Percentiles rank a stretch among this genome's conserved stretches.
Conservation (phyloP, 1,140 invertebrate species). For the Agraylea sexmaculata region DNA sequence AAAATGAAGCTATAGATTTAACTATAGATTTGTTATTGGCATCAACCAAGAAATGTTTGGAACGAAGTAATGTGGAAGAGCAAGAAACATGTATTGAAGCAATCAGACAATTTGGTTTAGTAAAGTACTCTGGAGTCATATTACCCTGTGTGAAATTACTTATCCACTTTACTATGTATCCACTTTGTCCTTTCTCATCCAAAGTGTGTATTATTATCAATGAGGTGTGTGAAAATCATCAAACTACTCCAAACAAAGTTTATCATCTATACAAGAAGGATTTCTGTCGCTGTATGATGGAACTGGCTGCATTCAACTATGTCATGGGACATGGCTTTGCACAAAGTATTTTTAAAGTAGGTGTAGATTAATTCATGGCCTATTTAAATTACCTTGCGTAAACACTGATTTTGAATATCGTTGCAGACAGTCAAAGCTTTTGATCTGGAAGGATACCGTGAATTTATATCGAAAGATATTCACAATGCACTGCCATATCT, state of each 20-base stretch:
- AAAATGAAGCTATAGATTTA: constrained; percentile 37
- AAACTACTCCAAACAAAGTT: constrained; percentile 45
- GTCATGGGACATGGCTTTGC: constrained; percentile 39
- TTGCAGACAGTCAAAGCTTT: constrained; percentile 39
- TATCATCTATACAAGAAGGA: constrained; percentile 56
- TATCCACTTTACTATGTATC: constrained; percentile 52
- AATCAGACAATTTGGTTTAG: constrained; percentile 40
- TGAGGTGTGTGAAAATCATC: constrained; percentile 45
- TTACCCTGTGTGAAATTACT: constrained; percentile 46
- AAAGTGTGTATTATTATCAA: constrained; percentile 46
- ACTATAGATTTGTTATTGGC: constrained; percentile 40
- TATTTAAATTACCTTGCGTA: neutral
- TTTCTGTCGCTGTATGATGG: constrained; percentile 45
- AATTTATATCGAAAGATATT: constrained; percentile 32
- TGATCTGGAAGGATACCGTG: constrained; percentile 40
- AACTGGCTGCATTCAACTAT: constrained; percentile 45
- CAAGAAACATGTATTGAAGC: constrained; percentile 42
- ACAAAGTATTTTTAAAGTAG: constrained; percentile 35
- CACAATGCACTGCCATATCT: constrained; percentile 48
- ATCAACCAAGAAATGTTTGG: constrained; percentile 37
- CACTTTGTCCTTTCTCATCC: constrained; percentile 45
- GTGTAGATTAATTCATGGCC: neutral
- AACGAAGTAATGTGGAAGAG: constrained; percentile 36
- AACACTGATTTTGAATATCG: neutral
- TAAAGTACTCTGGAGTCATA: constrained; percentile 34